phyloP scores from a whole-genome alignment of 1,140 invertebrate species.

The Pemphigus obesinymphae region DNA sequence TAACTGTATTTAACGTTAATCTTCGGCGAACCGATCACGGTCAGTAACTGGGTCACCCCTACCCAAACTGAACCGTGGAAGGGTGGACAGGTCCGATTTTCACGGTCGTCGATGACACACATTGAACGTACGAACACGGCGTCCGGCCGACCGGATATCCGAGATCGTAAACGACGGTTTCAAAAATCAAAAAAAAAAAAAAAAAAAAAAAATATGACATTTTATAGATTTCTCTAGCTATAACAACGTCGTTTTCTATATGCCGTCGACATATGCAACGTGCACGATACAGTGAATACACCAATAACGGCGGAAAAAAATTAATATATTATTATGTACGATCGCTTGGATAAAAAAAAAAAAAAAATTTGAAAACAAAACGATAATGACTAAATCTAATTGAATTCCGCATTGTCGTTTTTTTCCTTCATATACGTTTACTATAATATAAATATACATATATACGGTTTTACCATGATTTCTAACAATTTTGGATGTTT shows the following conservation, averaged over 20 bases:
- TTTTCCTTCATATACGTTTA: too few species aligned
- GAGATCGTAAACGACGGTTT: neutral
- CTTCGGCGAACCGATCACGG: constrained; percentile 27
- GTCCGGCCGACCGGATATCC: constrained; percentile 20
- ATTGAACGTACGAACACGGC: neutral
- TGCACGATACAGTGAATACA: too few species aligned
- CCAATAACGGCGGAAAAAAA: too few species aligned
- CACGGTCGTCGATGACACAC: constrained; percentile 36
- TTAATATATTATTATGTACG: too few species aligned
- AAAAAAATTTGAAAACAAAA: too few species aligned
- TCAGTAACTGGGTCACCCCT: constrained; percentile 35
- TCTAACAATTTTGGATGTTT: too few species aligned
- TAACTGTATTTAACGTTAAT: neutral
- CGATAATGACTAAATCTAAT: neutral
- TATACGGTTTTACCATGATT: too few species aligned
- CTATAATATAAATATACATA: too few species aligned
- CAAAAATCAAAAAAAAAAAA: neutral
- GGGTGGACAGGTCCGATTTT: constrained; percentile 30
- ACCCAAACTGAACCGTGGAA: neutral
- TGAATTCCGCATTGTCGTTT: neutral
- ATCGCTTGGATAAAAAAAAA: neutral
- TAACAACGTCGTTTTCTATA: too few species aligned
- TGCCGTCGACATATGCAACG: too few species aligned
- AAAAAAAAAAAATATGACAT: too few species aligned
- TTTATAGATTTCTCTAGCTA: too few species aligned